Percentiles rank a stretch among this genome's conserved stretches.
phyloP scores from a whole-genome alignment of 92 coral and sea anemone genomes.

The Zoanthus gigantus region DNA sequence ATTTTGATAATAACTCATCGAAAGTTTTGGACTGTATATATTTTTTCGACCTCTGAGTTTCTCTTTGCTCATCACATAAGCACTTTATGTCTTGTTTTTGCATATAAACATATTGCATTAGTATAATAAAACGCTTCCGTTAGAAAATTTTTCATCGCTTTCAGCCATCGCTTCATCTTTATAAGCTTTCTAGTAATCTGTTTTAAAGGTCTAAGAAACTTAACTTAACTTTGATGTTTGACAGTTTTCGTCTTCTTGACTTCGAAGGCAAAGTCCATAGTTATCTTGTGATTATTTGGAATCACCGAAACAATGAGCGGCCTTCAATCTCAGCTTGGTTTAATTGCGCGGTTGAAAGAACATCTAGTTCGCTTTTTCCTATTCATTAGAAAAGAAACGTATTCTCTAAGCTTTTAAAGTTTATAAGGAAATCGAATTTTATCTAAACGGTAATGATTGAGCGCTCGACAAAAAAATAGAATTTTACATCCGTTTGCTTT shows the following conservation, averaged over 20 bases:
- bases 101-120: slow-evolving; percentile 34
- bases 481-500: too few species aligned
- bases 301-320: not conserved
- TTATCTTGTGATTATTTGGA: not conserved
- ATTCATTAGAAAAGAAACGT: not conserved
- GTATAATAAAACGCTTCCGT: slow-evolving; percentile 46
- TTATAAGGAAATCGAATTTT: not conserved
- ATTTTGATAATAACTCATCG: not conserved
- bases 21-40: not conserved
- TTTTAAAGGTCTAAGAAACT: slow-evolving; percentile 3
- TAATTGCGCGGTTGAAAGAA: not conserved
- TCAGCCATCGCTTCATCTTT: slow-evolving; percentile 3
- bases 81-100: slow-evolving; percentile 20
- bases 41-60: slow-evolving; percentile 4
- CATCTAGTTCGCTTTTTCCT: not conserved
- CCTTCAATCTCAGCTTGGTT: not conserved
- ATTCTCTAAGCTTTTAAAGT: not conserved
- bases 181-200: slow-evolving; percentile 8
- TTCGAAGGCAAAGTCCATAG: slow-evolving; percentile 20
- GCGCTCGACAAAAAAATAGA: not conserved
- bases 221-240: not conserved
- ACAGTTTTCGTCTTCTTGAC: not conserved
- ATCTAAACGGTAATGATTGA: not conserved
- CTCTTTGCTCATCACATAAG: not conserved
- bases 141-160: slow-evolving; percentile 5